Percentiles rank a stretch among this genome's conserved stretches.
These are phyloP conservation scores for Gallinago stenura DNA, from an alignment of 2,797 vertebrate genomes.

Conservation along the genomic window DNA sequence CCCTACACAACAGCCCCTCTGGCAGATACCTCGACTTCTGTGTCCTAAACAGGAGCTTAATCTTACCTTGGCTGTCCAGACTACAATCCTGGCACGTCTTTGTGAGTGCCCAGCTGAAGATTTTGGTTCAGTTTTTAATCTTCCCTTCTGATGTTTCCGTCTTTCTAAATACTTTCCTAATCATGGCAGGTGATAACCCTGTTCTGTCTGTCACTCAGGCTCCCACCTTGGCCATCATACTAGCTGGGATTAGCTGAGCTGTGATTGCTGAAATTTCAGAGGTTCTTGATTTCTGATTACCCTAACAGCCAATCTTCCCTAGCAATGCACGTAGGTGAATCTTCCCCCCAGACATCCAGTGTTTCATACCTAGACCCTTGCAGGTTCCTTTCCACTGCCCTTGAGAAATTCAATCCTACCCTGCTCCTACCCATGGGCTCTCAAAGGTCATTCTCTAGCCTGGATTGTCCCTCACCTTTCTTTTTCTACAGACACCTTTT, in stretches of 20 bases:
- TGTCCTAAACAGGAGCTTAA: neutral
- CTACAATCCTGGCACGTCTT: neutral
- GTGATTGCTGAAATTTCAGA: neutral
- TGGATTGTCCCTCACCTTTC: neutral
- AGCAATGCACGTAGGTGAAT: neutral
- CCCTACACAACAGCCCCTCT: neutral
- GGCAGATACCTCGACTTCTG: neutral
- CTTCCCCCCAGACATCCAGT: neutral
- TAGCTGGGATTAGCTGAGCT: neutral
- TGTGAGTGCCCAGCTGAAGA: neutral
- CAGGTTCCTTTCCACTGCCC: neutral
- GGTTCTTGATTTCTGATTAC: neutral
- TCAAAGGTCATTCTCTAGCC: neutral
- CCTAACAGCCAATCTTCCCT: neutral
- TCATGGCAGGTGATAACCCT: neutral
- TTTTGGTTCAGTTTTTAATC: neutral
- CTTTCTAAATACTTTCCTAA: neutral
- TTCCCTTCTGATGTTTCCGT: neutral
- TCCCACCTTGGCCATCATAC: neutral
- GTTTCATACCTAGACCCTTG: neutral
- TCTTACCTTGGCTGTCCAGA: neutral
- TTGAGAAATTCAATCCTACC: neutral
- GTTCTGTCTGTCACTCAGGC: neutral
- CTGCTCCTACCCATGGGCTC: rapidly evolving
- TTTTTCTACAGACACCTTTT: neutral